A percentile compares a stretch with the other conserved stretches of the same genome.
Conservation (phyloP, 2,797 vertebrate species). For the Brachyalestes nurse region DNA sequence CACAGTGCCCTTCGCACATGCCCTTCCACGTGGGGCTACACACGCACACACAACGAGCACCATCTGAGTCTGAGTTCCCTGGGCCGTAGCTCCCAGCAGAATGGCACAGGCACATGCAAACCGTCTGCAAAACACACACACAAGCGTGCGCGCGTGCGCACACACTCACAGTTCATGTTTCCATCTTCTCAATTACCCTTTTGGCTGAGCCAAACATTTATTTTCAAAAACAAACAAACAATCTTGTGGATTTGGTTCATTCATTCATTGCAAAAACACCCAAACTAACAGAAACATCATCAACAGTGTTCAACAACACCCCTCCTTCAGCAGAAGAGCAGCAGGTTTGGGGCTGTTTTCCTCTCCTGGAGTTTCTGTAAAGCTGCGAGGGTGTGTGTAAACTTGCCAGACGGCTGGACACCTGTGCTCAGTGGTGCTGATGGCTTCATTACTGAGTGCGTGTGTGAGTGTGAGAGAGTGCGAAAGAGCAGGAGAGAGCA, state of each 20-base stretch:
- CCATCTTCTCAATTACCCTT: not conserved
- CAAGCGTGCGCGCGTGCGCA: too few species aligned
- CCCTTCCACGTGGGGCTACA: constrained; percentile 13
- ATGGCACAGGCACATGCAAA: constrained; percentile 28
- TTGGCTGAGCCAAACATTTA: not conserved
- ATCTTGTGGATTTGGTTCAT: not conserved
- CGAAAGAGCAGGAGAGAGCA: not conserved
- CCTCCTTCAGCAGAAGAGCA: not conserved
- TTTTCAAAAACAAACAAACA: not conserved
- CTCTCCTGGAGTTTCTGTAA: not conserved
- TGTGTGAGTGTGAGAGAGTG: not conserved
- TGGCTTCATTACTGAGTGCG: not conserved
- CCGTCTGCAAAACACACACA: constrained; percentile 34
- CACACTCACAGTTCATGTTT: too few species aligned
- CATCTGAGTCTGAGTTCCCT: constrained; percentile 47
- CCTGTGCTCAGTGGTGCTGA: not conserved
- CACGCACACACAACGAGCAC: constrained; percentile 21
- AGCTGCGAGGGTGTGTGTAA: not conserved
- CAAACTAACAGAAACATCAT: too few species aligned
- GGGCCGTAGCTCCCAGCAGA: constrained; percentile 33
- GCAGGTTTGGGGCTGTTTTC: not conserved
- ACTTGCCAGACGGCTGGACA: not conserved
- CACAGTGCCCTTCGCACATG: constrained; percentile 38
- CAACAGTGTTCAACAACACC: not conserved
- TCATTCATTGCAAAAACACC: not conserved